These are phyloP conservation scores for Grammomys dolichurus DNA, from an alignment of 2,113 vertebrate species.

Conservation along the genomic window DNA sequence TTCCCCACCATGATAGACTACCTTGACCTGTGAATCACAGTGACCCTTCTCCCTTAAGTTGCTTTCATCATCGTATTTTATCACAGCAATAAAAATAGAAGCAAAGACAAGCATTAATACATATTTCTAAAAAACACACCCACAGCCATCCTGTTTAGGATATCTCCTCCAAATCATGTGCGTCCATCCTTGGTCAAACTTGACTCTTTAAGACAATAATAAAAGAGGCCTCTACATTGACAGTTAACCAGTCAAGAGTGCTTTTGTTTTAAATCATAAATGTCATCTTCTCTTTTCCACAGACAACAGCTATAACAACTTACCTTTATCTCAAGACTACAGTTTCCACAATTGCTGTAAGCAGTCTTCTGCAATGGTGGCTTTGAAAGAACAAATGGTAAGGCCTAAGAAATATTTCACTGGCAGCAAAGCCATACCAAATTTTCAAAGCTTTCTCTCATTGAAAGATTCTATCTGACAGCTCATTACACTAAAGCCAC, in stretches of 20 bases:
- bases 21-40: not conserved
- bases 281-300: slow-evolving; percentile 6
- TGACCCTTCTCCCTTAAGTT: not conserved
- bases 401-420: not conserved
- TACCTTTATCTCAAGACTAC: slow-evolving; percentile 30
- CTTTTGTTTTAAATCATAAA: not conserved
- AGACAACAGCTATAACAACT: not conserved
- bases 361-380: not conserved
- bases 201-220: slow-evolving; percentile 12
- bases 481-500: slow-evolving; percentile 8
- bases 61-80: not conserved
- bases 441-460: slow-evolving; percentile 25
- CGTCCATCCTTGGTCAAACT: slow-evolving; percentile 25
- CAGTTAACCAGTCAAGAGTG: slow-evolving; percentile 15
- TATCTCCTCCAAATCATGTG: not conserved
- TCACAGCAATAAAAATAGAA: not conserved
- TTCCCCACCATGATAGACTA: not conserved
- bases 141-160: not conserved
- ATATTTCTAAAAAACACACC: not conserved
- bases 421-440: not conserved
- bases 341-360: slow-evolving; percentile 32
- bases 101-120: not conserved
- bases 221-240: not conserved
- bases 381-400: not conserved
- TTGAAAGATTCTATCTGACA: slow-evolving; percentile 20